Conservation (phyloP, 2,888 invertebrate species). For the Coelinius sp. region DNA sequence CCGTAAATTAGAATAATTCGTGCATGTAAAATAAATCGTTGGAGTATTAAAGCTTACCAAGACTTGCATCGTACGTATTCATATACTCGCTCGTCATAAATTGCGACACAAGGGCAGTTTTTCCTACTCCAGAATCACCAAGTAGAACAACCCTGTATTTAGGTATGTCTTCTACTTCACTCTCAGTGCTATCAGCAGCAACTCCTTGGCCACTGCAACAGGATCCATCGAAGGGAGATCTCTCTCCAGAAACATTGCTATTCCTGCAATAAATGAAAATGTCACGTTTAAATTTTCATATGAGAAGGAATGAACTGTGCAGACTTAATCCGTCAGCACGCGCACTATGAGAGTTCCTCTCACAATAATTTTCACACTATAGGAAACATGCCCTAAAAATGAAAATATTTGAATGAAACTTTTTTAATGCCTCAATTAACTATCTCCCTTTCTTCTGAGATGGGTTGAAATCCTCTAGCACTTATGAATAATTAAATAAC, state of each 20-base stretch:
- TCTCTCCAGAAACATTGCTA: constrained; percentile 78
- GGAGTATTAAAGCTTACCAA: constrained; percentile 76
- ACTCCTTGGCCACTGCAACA: constrained; percentile 85
- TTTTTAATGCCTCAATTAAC: too few relatives aligned
- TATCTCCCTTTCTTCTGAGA: too few relatives aligned
- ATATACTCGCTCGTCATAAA: constrained; percentile 97
- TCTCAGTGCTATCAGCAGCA: constrained; percentile 72
- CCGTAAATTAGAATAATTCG: background rate
- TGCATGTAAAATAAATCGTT: background rate
- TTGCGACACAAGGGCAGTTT: constrained; percentile 91
- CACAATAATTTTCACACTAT: too few relatives aligned
- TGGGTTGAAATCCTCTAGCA: too few relatives aligned
- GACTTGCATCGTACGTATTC: constrained; percentile 93
- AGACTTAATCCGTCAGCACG: too few relatives aligned
- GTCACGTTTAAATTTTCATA: too few relatives aligned
- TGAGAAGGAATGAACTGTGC: constrained; percentile 6
- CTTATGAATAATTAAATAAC: too few relatives aligned
- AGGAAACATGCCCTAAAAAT: too few relatives aligned
- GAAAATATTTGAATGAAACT: too few relatives aligned
- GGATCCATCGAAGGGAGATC: constrained; percentile 89
- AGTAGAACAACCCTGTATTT: constrained; percentile 88
- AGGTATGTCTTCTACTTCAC: constrained; percentile 80
- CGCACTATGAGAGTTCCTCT: too few relatives aligned
- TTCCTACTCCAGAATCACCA: constrained; percentile 90
- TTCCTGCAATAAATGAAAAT: constrained; percentile 77